Conservation (phyloP, 2,113 vertebrate species). For the Alosa alosa region DNA sequence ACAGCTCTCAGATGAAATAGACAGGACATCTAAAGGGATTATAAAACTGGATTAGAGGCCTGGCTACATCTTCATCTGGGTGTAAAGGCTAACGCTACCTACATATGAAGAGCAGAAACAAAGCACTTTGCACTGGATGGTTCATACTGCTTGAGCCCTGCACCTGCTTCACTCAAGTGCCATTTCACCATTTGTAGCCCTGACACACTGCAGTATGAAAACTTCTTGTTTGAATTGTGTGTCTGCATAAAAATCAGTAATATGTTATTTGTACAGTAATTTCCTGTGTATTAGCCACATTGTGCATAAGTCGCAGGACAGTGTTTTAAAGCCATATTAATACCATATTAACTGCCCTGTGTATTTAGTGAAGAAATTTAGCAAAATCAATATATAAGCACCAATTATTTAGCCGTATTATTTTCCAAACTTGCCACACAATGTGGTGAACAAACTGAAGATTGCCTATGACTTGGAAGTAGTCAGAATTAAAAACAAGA, state of each 20-base stretch:
- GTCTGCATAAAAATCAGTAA: not conserved
- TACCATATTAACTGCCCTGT: too few relatives aligned
- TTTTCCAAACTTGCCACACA: not conserved
- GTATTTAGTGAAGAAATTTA: too few relatives aligned
- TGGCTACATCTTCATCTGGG: not conserved
- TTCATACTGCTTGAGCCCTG: not conserved
- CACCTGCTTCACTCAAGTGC: not conserved
- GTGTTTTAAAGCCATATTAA: too few relatives aligned
- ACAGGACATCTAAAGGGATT: not conserved
- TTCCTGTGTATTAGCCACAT: too few relatives aligned
- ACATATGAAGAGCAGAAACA: not conserved
- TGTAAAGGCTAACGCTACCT: not conserved
- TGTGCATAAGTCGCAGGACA: too few relatives aligned
- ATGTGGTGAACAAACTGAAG: not conserved
- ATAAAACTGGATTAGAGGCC: not conserved
- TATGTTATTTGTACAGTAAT: not conserved
- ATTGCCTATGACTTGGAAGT: not conserved
- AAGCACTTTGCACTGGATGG: not conserved
- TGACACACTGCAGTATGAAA: not conserved
- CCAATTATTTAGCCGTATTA: not conserved
- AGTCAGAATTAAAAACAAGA: not conserved
- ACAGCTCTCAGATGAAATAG: constrained; percentile 36
- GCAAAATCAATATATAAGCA: too few relatives aligned
- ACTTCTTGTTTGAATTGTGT: not conserved
- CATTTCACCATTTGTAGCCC: too few relatives aligned